Conservation (phyloP, 2,113 vertebrate species). For the Phyllopteryx taeniolatus region DNA sequence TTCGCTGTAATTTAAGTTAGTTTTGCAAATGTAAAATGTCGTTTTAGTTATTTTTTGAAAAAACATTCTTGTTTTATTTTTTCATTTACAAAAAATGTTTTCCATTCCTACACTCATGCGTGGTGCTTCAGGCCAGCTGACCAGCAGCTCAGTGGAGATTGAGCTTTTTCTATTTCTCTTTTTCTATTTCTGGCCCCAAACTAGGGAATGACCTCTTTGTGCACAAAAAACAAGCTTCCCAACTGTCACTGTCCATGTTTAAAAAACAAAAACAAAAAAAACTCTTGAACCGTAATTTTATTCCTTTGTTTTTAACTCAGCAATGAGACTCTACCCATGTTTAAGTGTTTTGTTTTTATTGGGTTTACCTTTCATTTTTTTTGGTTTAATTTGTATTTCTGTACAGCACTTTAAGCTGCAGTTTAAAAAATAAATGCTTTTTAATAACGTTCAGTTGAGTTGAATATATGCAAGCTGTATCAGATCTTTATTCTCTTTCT, state of each 20-base stretch:
- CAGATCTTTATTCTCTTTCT: not conserved
- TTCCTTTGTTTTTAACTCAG: not conserved
- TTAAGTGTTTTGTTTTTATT: not conserved
- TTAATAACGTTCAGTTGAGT: not conserved
- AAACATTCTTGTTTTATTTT: not conserved
- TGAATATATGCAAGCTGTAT: not conserved
- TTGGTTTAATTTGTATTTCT: not conserved
- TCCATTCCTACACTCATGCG: not conserved
- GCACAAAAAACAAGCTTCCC: not conserved
- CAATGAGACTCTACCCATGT: not conserved
- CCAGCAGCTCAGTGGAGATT: not conserved
- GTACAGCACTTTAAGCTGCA: not conserved
- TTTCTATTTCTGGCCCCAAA: not conserved
- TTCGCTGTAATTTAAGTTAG: no score
- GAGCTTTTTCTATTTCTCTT: not conserved
- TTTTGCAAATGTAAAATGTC: no score
- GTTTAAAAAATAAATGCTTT: no score
- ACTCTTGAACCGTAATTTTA: no score
- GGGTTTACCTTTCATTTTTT: not conserved
- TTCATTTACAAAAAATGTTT: not conserved
- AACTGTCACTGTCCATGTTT: no score
- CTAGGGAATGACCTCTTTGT: not conserved
- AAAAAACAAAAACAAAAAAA: no score
- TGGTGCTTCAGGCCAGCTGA: not conserved
- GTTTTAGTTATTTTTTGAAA: no score